phyloP scores from a whole-genome alignment of 2,113 vertebrate species.

The Gnathochromis pfefferi region DNA sequence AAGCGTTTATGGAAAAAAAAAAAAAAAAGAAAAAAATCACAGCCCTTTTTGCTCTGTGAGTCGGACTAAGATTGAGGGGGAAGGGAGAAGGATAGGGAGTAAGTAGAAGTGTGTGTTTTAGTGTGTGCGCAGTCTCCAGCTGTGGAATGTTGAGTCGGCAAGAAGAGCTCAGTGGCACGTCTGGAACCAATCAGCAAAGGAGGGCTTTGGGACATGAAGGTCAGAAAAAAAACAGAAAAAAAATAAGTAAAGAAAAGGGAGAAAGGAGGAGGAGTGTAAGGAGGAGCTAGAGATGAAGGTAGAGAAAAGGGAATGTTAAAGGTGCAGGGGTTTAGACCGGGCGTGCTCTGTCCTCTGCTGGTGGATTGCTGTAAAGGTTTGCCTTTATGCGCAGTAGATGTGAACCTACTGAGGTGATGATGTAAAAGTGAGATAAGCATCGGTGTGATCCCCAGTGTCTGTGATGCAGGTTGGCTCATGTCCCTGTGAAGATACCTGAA shows the following conservation, averaged over 20 bases:
- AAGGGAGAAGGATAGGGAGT: constrained; percentile 25
- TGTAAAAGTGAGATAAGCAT: not conserved
- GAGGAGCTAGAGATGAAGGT: constrained; percentile 9
- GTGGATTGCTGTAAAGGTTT: constrained; percentile 25
- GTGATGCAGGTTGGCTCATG: constrained; percentile 5
- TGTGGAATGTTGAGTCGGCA: constrained; percentile 75
- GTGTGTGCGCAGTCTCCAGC: constrained; percentile 57
- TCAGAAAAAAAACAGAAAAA: constrained; percentile 7
- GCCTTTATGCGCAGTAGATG: not conserved
- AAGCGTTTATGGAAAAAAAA: too few relatives aligned
- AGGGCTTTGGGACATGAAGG: constrained; percentile 46
- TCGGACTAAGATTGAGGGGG: constrained; percentile 38
- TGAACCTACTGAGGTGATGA: not conserved
- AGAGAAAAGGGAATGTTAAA: not conserved
- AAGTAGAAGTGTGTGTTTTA: not conserved
- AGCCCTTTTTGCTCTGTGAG: constrained; percentile 13
- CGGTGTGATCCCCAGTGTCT: not conserved
- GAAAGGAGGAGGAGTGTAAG: not conserved
- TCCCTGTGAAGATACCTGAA: constrained; percentile 57
- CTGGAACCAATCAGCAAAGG: constrained; percentile 70
- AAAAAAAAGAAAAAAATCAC: not conserved
- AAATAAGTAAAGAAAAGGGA: not conserved
- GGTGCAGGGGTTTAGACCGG: not conserved
- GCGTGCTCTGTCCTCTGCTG: constrained; percentile 57
- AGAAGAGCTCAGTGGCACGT: constrained; percentile 70